Base-by-base conservation (phyloP, 2,888 invertebrate species). In the Spialia ferax region DNA sequence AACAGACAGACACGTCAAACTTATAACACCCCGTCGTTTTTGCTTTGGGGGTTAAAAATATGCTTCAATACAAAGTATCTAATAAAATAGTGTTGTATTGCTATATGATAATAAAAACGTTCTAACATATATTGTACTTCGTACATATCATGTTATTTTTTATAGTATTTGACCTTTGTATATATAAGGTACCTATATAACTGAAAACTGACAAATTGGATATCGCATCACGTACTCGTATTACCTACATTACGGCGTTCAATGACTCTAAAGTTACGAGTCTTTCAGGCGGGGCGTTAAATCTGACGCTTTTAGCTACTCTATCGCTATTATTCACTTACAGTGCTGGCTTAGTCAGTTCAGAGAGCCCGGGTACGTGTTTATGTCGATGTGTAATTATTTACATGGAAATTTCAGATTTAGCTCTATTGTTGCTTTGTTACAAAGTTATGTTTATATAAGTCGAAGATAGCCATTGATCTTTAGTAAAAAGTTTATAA, bases 241-340 rank as follows among this genome's bases (percentile, higher is more conserved):
- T n/a, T n/a, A n/a, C n/a, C n/a, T n/a, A 50, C 59, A 65, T 59
- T 59, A 65, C 50, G 11, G 50, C 65, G 55, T 59, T 65, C 59
- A 65, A 65, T 65, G 65, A 65, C 65, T 57, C 11, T 38, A 59
- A 26, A 65, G 65, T 52, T 59, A 65, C 52, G 59, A 65, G 65
- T 38, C 50, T 65, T 52, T 59, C 59, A 59, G 50, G 59, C 35
- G n/a, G 59, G 20, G 59, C 52, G 50, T 65, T 65, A 59, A 59
- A 65, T 52, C 65, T 52, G 52, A 23, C 20, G 38, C 59, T 29
- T 29, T 52, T 20, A 29, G 26, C 65, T 18, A 59, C 59, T 65
- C 26, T 57, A 48, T 18, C 26, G 32, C 59, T 26, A 56, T 35
- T 52, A 59, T 57, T 59, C 52, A 48, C n/a, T 38, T 2, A 35